A percentile compares a stretch with the other conserved stretches of the same genome.
These are phyloP conservation scores for Rhinichthys osculus DNA, from an alignment of 2,797 vertebrate species.

Conservation along the genomic window DNA sequence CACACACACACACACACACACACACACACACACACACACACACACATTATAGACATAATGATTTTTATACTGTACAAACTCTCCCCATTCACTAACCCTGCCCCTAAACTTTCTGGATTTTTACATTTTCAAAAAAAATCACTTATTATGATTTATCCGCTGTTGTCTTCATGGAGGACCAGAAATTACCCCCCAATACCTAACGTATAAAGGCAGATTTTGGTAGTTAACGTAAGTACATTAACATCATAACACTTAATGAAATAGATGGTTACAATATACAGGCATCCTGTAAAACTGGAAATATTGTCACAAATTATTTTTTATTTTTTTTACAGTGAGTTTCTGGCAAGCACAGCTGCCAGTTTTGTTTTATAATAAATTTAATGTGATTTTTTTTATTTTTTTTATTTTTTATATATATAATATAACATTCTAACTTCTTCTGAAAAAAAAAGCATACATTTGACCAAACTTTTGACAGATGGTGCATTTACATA, in stretches of 20 bases:
- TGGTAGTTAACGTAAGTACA: neutral
- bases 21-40: neutral
- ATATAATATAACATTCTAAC: neutral
- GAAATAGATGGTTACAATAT: neutral
- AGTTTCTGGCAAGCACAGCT: neutral
- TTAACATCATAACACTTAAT: neutral
- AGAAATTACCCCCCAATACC: too few species aligned
- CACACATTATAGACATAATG: too few species aligned
- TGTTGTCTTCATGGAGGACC: too few species aligned
- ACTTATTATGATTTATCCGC: too few species aligned
- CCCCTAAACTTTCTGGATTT: too few species aligned
- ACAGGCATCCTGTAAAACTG: neutral
- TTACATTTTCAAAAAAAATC: too few species aligned
- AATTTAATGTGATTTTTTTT: neutral
- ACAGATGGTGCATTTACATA: neutral
- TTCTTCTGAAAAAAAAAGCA: neutral
- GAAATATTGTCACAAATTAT: neutral
- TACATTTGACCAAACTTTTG: neutral
- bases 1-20: neutral
- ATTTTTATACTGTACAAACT: too few species aligned
- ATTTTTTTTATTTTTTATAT: too few species aligned
- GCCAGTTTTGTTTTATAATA: neutral
- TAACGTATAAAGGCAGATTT: neutral
- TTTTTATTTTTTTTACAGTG: neutral
- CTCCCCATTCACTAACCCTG: too few species aligned